A percentile compares a stretch with the other conserved stretches of the same genome.
These are phyloP conservation scores for Liposcelis brunnea DNA, from an alignment of 2,888 invertebrate species.

Conservation along the genomic window DNA sequence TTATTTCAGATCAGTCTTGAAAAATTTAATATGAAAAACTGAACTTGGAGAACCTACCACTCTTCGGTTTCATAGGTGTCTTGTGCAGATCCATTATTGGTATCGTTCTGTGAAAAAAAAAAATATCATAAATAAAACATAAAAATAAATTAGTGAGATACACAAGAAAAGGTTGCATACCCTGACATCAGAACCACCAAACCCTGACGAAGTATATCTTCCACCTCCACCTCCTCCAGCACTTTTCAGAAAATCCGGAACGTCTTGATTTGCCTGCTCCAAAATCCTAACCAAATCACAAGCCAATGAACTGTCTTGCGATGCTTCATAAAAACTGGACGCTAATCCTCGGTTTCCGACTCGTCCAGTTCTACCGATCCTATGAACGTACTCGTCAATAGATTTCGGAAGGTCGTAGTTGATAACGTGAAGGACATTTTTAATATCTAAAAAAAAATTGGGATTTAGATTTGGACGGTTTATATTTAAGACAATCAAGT, in stretches of 20 bases:
- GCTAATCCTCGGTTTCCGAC: conserved; percentile 81
- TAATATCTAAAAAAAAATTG: conserved; percentile 45
- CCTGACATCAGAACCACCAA: conserved; percentile 54
- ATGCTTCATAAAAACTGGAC: conserved; percentile 63
- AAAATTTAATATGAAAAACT: no score
- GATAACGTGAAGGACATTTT: conserved; percentile 71
- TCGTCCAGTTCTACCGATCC: conserved; percentile 88
- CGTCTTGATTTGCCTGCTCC: conserved; percentile 54
- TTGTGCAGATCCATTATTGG: no score
- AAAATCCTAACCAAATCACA: conserved; percentile 53
- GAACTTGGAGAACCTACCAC: no score
- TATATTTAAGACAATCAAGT: neutral
- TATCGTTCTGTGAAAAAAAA: no score
- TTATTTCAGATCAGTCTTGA: no score
- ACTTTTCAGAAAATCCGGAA: conserved; percentile 56
- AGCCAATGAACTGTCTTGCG: conserved; percentile 39
- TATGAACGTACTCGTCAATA: conserved; percentile 88
- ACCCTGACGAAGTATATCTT: conserved; percentile 26
- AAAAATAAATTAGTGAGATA: no score
- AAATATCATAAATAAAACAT: no score
- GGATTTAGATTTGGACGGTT: no score
- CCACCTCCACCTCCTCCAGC: conserved; percentile 30
- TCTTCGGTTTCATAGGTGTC: no score
- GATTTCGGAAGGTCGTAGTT: conserved; percentile 81
- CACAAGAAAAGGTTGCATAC: no score